Conservation (phyloP, 1,140 invertebrate species). For the Protaetia brevitarsis region DNA sequence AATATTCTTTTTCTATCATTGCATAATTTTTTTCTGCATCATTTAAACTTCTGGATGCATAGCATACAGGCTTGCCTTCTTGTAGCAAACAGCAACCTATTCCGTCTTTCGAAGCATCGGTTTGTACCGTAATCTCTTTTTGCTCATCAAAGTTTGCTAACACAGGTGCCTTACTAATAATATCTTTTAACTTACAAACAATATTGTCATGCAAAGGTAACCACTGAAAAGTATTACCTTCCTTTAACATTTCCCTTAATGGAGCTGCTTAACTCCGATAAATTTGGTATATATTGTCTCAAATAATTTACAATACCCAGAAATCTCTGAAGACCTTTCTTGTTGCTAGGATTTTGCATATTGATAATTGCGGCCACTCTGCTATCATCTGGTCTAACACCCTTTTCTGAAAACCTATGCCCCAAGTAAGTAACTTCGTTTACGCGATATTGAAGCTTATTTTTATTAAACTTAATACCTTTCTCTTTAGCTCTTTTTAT, state of each 20-base stretch:
- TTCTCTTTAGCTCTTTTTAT: constrained; percentile 8
- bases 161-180: constrained; percentile 34
- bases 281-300: constrained; percentile 32
- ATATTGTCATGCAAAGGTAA: constrained; percentile 30
- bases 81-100: constrained; percentile 39
- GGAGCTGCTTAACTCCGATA: not conserved
- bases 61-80: constrained; percentile 45
- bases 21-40: constrained; percentile 41
- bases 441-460: constrained; percentile 14
- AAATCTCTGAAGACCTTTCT: constrained; percentile 43
- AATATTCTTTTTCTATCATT: constrained; percentile 51
- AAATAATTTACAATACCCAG: constrained; percentile 41
- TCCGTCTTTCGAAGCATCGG: constrained; percentile 43
- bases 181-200: constrained; percentile 37
- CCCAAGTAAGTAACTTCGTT: constrained; percentile 10
- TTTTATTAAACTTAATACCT: constrained; percentile 5
- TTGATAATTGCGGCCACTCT: constrained; percentile 33
- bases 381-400: constrained; percentile 28
- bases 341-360: constrained; percentile 37
- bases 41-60: constrained; percentile 42
- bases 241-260: constrained; percentile 34
- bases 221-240: constrained; percentile 26
- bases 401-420: constrained; percentile 24
- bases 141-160: constrained; percentile 38
- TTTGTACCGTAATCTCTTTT: constrained; percentile 34